phyloP scores from a whole-genome alignment of 2,113 vertebrate genomes.

The Corythoichthys haematopterus region DNA sequence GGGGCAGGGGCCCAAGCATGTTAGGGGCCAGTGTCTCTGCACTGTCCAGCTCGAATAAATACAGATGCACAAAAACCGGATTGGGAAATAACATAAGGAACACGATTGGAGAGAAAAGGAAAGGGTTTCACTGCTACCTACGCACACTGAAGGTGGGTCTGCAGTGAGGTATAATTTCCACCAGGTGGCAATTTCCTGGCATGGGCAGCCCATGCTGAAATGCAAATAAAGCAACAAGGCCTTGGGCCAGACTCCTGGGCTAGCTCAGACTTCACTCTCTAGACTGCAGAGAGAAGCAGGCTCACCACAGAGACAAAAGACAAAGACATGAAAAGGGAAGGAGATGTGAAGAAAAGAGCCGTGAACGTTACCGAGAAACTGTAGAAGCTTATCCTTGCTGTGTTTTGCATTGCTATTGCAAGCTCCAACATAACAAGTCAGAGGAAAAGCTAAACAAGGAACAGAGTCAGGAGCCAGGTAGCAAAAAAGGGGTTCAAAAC shows the following conservation, averaged over 20 bases:
- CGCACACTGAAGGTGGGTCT: conserved; percentile 2
- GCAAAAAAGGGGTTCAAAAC: not conserved
- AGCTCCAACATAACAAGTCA: conserved; percentile 33
- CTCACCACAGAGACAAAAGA: conserved; percentile 43
- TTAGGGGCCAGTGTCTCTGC: conserved; percentile 55
- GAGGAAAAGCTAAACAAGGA: conserved; percentile 27
- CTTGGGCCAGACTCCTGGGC: conserved; percentile 62
- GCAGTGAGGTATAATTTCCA: conserved; percentile 43
- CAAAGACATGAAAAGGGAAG: conserved; percentile 58
- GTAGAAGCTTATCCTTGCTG: conserved; percentile 45
- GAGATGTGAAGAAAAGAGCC: conserved; percentile 50
- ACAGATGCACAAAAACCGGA: conserved; percentile 67
- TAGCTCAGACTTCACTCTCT: conserved; percentile 61
- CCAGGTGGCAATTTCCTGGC: conserved; percentile 66
- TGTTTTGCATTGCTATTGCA: conserved; percentile 44
- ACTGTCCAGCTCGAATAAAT: conserved; percentile 57
- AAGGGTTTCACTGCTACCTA: conserved; percentile 40
- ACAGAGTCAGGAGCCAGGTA: conserved; percentile 13
- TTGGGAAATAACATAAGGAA: conserved; percentile 60
- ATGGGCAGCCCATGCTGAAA: conserved; percentile 50
- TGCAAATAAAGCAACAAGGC: conserved; percentile 68
- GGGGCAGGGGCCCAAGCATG: conserved; percentile 36
- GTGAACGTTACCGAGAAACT: conserved; percentile 46
- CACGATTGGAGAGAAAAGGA: conserved; percentile 34
- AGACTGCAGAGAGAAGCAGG: conserved; percentile 51